Evolutionary conservation across 2,113 vertebrate genomes (phyloP), one percentile per base, ranked within the genome.

Genomic region (Cromileptes altivelis): DNA sequence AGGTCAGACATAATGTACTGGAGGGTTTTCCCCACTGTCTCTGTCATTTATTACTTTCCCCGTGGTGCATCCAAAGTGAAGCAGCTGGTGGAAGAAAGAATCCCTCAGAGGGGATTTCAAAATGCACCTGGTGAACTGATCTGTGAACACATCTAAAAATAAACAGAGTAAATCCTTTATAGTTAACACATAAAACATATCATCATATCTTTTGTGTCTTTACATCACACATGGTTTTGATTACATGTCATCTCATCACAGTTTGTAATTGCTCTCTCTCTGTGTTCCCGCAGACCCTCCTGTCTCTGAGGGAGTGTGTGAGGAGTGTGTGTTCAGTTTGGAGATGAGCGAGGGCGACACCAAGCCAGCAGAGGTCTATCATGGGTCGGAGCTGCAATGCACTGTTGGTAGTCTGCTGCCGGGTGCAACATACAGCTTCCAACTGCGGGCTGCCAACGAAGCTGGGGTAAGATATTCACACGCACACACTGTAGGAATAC

Each of bases 401-500:
- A 98, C 97, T 0, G 94, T 99, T 4, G 90, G 96, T 68, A 97
- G 95, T 88, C 96, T 99, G 64, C 96, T 99, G 1, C 98, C 98
- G 0, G 98, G 98, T 25, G 97, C 97, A 6, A 94, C 95, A 0
- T 99, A 99, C 62, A 81, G 88, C 57, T 99, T 99, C 95, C 55
- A 96, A 76, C 96, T 99, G 93, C 90, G 97, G 37, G 98, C 98
- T 3, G 72, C 96, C 89, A 99, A 99, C 15, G 97, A 98, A 0
- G 97, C 97, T 1, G 98, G 98, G 97, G 98, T 99, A 92, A 93
- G 98, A 85, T 63, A 70, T 21, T 37, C 10, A 25, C 21, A 18
- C 2, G 25, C 27, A 65, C 30, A 52, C 42, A 18, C 47, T 42
- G 23, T 33, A 55, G 18, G 3, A 23, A 53, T 50, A 15, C 17